phyloP scores from a whole-genome alignment of 2,888 invertebrate species.

The Lithodes maja region DNA sequence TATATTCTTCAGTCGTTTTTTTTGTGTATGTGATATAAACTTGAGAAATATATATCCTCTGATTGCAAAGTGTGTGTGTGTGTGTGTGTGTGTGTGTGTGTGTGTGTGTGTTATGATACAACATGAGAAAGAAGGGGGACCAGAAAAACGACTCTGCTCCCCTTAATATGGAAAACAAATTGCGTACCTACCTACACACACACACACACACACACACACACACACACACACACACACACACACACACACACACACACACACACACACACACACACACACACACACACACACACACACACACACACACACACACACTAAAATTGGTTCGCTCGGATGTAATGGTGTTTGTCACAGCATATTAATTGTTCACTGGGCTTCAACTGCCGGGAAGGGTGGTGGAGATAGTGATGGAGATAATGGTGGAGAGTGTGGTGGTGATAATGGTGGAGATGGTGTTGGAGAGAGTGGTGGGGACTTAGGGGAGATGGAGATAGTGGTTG shows the following conservation, averaged over 20 bases:
- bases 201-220: background rate
- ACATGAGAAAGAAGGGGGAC: background rate
- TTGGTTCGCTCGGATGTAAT: background rate
- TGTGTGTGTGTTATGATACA: too few species aligned
- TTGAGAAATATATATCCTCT: too few species aligned
- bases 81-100: too few species aligned
- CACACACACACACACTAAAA: background rate
- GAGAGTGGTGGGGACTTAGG: background rate
- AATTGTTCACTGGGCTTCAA: background rate
- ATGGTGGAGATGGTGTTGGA: background rate
- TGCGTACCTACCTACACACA: background rate
- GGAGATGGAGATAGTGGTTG: background rate
- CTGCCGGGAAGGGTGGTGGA: background rate
- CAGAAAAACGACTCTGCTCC: background rate
- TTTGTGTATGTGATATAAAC: background rate
- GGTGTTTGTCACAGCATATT: background rate
- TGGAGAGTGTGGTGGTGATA: background rate
- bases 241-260: background rate
- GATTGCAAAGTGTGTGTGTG: too few species aligned
- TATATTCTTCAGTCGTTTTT: too few species aligned
- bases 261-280: slow-evolving; percentile 32
- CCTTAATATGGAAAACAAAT: background rate
- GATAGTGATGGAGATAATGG: background rate
- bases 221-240: slow-evolving; percentile 1
- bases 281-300: slow-evolving; percentile 31